Percentiles rank a stretch among this genome's conserved stretches.
Conservation (phyloP, 2,113 vertebrate genomes). For the Platysteira castanea region DNA sequence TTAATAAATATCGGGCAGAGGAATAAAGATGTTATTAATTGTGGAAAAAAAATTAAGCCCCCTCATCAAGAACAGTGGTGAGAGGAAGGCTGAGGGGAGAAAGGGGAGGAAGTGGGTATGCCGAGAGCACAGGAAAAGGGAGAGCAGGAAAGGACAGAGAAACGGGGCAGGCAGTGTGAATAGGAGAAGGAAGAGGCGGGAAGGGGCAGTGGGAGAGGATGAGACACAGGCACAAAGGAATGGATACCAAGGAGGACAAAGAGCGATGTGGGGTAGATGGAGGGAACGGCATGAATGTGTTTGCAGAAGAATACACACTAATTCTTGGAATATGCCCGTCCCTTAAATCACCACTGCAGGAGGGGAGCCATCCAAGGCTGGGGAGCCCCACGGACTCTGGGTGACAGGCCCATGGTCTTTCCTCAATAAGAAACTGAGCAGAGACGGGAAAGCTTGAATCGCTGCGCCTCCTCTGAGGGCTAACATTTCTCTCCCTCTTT, state of each 20-base stretch:
- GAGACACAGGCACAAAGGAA: background rate
- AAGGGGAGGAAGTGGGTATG: background rate
- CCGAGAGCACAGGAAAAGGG: background rate
- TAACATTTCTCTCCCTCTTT: slow-evolving; percentile 47
- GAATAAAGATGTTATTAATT: background rate
- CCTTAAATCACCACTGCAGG: background rate
- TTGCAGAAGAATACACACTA: background rate
- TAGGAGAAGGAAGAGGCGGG: background rate
- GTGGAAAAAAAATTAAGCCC: background rate
- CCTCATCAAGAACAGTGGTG: background rate
- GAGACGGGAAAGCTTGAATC: background rate
- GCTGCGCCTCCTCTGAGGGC: slow-evolving; percentile 32
- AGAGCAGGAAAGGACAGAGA: background rate
- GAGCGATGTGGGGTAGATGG: background rate
- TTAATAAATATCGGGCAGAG: background rate
- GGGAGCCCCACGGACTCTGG: background rate
- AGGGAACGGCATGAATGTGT: background rate
- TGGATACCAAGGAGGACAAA: background rate
- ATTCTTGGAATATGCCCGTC: slow-evolving; percentile 10
- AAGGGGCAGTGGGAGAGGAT: background rate
- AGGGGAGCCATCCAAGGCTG: background rate
- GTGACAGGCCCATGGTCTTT: slow-evolving; percentile 15
- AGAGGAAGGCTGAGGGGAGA: background rate
- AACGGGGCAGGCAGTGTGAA: background rate
- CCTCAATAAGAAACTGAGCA: slow-evolving; percentile 14